Percentiles rank a stretch among this genome's conserved stretches.
Conservation (phyloP, 2,797 vertebrate species). For the Scolopax rusticola region DNA sequence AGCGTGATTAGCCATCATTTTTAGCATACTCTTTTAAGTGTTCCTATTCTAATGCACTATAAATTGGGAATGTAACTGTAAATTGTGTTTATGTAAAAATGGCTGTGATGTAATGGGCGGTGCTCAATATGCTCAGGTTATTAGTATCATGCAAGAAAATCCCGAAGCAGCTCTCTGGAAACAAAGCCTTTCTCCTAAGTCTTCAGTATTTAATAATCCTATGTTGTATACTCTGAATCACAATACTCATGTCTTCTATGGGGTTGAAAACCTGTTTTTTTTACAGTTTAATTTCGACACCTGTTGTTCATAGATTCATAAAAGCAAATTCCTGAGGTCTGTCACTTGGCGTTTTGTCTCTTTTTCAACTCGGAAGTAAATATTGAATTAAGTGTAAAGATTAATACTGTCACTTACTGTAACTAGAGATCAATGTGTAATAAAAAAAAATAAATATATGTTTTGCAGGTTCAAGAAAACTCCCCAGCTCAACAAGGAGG, state of each 20-base stretch:
- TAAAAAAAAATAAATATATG: not conserved
- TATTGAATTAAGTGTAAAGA: not conserved
- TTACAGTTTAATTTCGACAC: not conserved
- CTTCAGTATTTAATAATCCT: not conserved
- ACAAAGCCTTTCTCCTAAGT: not conserved
- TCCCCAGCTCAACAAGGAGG: constrained; percentile 92
- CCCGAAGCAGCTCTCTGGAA: not conserved
- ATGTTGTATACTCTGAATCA: not conserved
- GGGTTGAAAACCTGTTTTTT: not conserved
- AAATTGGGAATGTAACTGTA: not conserved
- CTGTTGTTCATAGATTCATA: not conserved
- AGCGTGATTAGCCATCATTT: accelerated
- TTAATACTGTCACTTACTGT: not conserved
- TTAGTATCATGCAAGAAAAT: not conserved
- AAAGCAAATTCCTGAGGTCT: not conserved
- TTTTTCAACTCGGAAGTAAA: not conserved
- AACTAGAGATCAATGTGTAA: not conserved
- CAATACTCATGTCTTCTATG: not conserved
- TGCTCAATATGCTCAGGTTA: not conserved
- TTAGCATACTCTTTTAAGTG: not conserved
- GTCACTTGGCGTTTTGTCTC: not conserved
- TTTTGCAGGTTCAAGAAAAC: constrained; percentile 90
- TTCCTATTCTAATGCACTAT: not conserved
- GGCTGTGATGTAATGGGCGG: not conserved
- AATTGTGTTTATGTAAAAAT: not conserved